Conservation (phyloP, 2,888 invertebrate genomes). For the Synanthedon vespiformis region DNA sequence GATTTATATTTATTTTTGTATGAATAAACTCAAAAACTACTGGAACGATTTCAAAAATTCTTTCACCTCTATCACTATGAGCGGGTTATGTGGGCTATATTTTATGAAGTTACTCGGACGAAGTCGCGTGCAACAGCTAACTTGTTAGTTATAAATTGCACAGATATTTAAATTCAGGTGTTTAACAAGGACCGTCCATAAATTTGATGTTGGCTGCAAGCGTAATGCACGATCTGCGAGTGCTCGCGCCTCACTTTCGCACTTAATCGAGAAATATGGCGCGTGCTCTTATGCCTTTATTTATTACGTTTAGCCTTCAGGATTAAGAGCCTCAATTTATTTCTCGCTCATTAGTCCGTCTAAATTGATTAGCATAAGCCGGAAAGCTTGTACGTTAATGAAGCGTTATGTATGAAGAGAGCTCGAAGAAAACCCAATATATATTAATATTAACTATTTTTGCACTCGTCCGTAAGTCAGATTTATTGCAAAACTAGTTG, state of each 20-base stretch:
- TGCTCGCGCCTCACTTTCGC: conserved; percentile 50
- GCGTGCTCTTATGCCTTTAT: conserved; percentile 64
- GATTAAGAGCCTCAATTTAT: conserved; percentile 63
- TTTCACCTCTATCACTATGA: no score
- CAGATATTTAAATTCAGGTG: no score
- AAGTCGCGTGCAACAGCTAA: no score
- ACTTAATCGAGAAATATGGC: conserved; percentile 70
- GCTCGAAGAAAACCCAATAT: background rate
- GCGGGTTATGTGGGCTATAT: no score
- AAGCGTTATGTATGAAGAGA: background rate
- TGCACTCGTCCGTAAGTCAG: background rate
- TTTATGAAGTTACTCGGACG: no score
- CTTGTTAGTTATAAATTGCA: no score
- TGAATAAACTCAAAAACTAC: no score
- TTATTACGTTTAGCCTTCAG: conserved; percentile 50
- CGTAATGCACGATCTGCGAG: conserved; percentile 1
- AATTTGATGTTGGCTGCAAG: background rate
- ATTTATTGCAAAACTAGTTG: no score
- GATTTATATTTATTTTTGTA: no score
- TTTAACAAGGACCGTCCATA: background rate
- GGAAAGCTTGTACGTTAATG: background rate
- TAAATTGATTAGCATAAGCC: conserved; percentile 56
- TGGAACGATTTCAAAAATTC: no score
- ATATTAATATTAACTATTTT: background rate
- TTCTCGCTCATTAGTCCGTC: conserved; percentile 58